A percentile compares a stretch with the other conserved stretches of the same genome.
Evolutionary conservation across 2,113 vertebrate species (phyloP).

Genomic region (Nothocercus nigrocapillus): DNA sequence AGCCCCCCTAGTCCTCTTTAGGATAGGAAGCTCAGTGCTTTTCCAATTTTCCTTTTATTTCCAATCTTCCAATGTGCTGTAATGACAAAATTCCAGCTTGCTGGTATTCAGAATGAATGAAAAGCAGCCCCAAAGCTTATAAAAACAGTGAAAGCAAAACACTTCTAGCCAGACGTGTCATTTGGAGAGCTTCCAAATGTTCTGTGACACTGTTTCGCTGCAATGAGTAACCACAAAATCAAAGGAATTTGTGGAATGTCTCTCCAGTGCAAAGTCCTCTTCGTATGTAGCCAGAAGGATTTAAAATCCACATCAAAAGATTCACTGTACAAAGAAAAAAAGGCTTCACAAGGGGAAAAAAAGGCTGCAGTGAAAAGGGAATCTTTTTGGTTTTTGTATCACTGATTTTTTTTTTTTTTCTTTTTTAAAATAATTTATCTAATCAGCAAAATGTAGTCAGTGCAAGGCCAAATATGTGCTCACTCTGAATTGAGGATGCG

Average conservation of each 20-base stretch:
- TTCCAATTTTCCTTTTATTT: not conserved
- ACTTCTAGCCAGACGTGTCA: not conserved
- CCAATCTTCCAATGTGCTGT: not conserved
- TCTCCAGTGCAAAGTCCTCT: slow-evolving; percentile 43
- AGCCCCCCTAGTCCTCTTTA: not conserved
- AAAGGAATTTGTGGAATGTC: slow-evolving; percentile 58
- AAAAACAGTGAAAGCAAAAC: slow-evolving; percentile 14
- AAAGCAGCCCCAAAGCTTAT: not conserved
- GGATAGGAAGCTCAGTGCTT: not conserved
- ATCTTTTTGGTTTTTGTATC: not conserved
- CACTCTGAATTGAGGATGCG: not conserved
- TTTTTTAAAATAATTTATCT: not conserved
- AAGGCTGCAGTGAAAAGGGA: not conserved
- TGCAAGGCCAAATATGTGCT: not conserved
- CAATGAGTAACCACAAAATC: slow-evolving; percentile 47
- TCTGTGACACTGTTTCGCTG: slow-evolving; percentile 31
- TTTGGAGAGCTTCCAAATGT: slow-evolving; percentile 28
- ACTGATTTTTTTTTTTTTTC: not conserved
- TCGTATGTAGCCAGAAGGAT: slow-evolving; percentile 23
- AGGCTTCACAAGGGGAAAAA: not conserved
- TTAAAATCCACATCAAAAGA: slow-evolving; percentile 38
- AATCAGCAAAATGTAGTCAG: not conserved
- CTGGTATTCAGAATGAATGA: not conserved
- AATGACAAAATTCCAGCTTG: not conserved
- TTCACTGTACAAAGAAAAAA: slow-evolving; percentile 27